Percentiles rank a stretch among this genome's conserved stretches.
phyloP scores from a whole-genome alignment of 2,797 vertebrate genomes.

The Poecile montanus region DNA sequence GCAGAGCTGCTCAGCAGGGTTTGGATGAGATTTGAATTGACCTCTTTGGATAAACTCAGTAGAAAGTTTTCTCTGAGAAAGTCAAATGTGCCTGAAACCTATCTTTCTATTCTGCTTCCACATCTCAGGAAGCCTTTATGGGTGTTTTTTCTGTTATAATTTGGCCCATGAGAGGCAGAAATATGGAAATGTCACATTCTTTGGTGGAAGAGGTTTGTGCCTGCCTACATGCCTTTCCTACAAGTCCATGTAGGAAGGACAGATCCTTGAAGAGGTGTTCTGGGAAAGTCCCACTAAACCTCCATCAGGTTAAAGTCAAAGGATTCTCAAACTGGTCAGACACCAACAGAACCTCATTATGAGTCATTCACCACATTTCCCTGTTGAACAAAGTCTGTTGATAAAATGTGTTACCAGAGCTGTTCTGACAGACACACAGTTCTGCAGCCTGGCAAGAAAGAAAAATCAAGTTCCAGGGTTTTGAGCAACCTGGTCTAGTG shows the following conservation, averaged over 20 bases:
- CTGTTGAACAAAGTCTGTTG: background rate
- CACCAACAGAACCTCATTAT: background rate
- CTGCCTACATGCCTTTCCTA: background rate
- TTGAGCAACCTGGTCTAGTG: background rate
- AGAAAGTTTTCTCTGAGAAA: background rate
- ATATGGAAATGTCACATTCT: background rate
- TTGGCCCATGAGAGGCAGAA: background rate
- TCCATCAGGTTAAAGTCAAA: background rate
- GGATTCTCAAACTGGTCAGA: background rate
- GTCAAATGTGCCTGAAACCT: background rate
- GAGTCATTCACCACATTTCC: background rate
- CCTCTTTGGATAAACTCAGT: background rate
- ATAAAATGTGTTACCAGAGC: background rate
- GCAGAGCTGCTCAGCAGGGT: background rate
- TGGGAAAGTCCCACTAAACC: background rate
- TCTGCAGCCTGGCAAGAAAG: background rate
- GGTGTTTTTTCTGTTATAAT: background rate
- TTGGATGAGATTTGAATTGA: conserved; percentile 4
- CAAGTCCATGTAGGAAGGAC: background rate
- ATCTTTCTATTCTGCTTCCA: background rate
- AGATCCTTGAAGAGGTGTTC: background rate
- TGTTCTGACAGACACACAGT: background rate
- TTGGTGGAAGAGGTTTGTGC: background rate
- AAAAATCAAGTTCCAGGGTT: background rate
- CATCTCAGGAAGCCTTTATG: background rate